Percentiles rank a stretch among this genome's conserved stretches.
These are phyloP conservation scores for Hypotaenidia okinawae DNA, from an alignment of 2,797 vertebrate species.

Conservation along the genomic window DNA sequence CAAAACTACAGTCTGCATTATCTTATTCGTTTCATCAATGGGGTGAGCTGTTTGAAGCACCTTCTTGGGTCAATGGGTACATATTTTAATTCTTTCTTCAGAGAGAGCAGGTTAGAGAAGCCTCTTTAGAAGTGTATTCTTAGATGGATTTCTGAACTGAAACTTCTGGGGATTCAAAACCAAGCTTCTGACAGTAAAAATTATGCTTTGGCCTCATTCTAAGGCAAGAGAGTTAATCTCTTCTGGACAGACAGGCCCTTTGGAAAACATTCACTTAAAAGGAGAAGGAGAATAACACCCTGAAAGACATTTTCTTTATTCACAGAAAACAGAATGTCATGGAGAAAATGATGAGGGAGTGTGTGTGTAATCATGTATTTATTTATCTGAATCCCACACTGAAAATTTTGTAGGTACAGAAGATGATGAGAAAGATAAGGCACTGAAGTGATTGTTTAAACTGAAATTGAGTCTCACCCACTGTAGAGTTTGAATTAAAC, in stretches of 20 bases:
- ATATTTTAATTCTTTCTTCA: slow-evolving; percentile 22
- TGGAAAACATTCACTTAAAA: slow-evolving; percentile 42
- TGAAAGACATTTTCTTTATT: slow-evolving; percentile 58
- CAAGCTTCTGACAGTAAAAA: slow-evolving; percentile 27
- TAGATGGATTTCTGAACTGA: background rate
- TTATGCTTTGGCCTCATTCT: slow-evolving; percentile 26
- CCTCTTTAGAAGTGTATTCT: background rate
- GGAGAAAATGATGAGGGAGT: slow-evolving; percentile 40
- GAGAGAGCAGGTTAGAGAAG: background rate
- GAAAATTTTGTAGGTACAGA: slow-evolving; percentile 50
- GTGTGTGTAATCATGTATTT: slow-evolving; percentile 60
- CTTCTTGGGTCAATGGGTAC: background rate
- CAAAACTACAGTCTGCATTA: background rate
- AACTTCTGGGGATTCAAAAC: slow-evolving; percentile 10
- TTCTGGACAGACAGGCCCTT: slow-evolving; percentile 27
- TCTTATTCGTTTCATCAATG: background rate
- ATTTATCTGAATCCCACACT: slow-evolving; percentile 59
- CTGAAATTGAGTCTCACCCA: slow-evolving; percentile 67
- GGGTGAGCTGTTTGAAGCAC: background rate
- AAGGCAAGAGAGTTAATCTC: slow-evolving; percentile 38
- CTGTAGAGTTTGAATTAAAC: slow-evolving; percentile 71
- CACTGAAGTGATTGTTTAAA: slow-evolving; percentile 73
- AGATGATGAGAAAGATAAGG: slow-evolving; percentile 69
- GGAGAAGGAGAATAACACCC: background rate
- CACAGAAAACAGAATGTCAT: slow-evolving; percentile 53